Evolutionary conservation across 2,113 vertebrate species (phyloP).

Genomic region (Cyprinodon variegatus): DNA sequence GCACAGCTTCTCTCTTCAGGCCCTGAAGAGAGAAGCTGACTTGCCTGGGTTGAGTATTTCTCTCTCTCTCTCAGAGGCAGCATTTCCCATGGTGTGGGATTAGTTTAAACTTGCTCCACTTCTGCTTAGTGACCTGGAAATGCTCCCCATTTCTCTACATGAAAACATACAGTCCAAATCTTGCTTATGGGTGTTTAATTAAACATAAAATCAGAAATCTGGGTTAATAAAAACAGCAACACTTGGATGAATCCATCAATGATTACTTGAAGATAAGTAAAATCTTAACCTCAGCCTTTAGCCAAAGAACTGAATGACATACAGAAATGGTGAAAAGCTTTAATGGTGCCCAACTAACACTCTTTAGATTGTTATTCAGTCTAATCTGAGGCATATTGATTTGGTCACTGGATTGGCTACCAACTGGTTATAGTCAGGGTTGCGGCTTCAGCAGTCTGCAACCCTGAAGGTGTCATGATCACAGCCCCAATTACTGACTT

Average conservation of each 20-base stretch:
- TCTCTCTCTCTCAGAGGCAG: background rate
- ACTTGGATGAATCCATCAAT: background rate
- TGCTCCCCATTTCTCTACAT: background rate
- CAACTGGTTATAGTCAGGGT: too few species aligned
- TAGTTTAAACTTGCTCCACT: conserved; percentile 12
- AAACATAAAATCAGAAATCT: background rate
- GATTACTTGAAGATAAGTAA: background rate
- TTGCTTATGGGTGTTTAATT: background rate
- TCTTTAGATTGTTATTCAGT: too few species aligned
- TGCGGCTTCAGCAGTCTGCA: too few species aligned
- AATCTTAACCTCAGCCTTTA: background rate
- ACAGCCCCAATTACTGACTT: too few species aligned
- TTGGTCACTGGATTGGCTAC: too few species aligned
- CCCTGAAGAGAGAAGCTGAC: conserved; percentile 7
- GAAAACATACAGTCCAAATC: background rate
- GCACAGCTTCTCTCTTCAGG: too few species aligned
- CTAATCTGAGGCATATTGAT: too few species aligned
- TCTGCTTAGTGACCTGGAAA: conserved; percentile 31
- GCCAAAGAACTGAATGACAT: background rate
- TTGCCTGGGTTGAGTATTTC: conserved; percentile 7
- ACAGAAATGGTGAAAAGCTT: background rate
- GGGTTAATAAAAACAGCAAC: background rate
- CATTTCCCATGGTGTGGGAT: background rate
- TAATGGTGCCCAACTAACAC: background rate
- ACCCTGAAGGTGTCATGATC: too few species aligned